Base-by-base conservation (phyloP, 2,888 invertebrate species). In the Synergus gifuensis region DNA sequence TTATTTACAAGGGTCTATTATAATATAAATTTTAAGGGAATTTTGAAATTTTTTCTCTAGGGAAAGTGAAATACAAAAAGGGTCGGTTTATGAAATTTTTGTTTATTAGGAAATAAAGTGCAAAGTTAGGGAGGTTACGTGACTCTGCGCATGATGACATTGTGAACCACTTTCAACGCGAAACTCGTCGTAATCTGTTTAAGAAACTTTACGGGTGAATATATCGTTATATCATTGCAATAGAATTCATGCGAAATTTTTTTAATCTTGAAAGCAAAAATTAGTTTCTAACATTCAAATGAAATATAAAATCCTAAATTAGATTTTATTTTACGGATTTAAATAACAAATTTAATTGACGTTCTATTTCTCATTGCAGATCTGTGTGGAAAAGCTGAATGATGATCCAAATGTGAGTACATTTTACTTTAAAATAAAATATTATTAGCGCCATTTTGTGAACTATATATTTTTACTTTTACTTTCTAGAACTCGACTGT, bases 311-410 rank as follows among this genome's bases (percentile, higher is more conserved):
- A 16, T 46, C n/a, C 40, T 64, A 9, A 18, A 58, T 40, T 36
- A 9, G 16, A 64, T 36, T 16, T 64, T 64, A 16, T n/a, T 36
- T 5, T 63, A 16, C 16, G 1, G 36, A 28, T 64, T 64, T 36
- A 11, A 14, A 63, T 16, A 16, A 36, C 8, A 22, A 69, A 77
- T 28, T 46, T 46, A 40, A 73, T 54, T 58, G 1, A 40, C 18
- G 77, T 78, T 76, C 73, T 69, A 60, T 79, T 79, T 80, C 60
- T 69, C 82, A 62, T 93, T 93, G 79, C 91, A 94, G 94, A 92
- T 94, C 87, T 94, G 93, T 93, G 93, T 94, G 82, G 92, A 93
- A 86, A 94, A 94, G 83, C 91, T 94, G 84, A 94, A 93, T 87
- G 93, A 94, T 87, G 94, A 94, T 86, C 93, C 93, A 88, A 93